Conservation (phyloP, 2,888 invertebrate species). For the Thereva nobilitata region DNA sequence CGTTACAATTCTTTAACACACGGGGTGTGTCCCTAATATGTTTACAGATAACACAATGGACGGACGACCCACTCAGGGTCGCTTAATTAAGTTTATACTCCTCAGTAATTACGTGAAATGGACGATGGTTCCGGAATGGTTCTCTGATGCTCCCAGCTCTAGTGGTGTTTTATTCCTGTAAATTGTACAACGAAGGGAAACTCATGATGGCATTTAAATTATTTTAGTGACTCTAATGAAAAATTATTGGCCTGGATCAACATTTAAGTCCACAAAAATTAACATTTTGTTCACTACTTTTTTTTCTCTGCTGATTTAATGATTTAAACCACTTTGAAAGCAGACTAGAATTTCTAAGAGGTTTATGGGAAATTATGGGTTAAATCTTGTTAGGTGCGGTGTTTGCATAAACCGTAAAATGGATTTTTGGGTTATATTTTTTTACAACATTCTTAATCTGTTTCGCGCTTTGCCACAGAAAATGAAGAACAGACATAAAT, state of each 20-base stretch:
- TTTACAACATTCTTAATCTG: too few species aligned
- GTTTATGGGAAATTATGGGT: too few species aligned
- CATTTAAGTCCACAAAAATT: slow-evolving; percentile 12
- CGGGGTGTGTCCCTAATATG: slow-evolving; percentile 38
- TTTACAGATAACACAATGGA: slow-evolving; percentile 30
- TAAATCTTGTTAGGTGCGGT: too few species aligned
- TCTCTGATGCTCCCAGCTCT: too few species aligned
- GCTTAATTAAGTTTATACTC: slow-evolving; percentile 42
- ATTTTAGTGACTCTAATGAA: slow-evolving; percentile 38
- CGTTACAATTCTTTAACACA: slow-evolving; percentile 37
- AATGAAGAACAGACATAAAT: too few species aligned
- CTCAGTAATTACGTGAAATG: slow-evolving; percentile 35
- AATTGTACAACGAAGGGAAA: slow-evolving; percentile 4
- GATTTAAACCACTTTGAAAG: too few species aligned
- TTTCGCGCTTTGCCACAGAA: too few species aligned
- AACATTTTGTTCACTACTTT: too few species aligned
- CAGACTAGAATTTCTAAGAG: too few species aligned
- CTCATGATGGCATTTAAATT: slow-evolving; percentile 36
- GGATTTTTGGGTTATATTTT: too few species aligned
- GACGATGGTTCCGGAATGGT: slow-evolving; percentile 14
- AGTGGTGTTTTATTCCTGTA: slow-evolving; percentile 27
- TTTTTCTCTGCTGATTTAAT: too few species aligned
- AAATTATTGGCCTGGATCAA: slow-evolving; percentile 35
- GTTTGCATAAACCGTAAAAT: too few species aligned
- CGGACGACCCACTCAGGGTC: slow-evolving; percentile 23